Evolutionary conservation across 2,888 invertebrate species (phyloP).

Genomic region (Dysmachus trigonus): DNA sequence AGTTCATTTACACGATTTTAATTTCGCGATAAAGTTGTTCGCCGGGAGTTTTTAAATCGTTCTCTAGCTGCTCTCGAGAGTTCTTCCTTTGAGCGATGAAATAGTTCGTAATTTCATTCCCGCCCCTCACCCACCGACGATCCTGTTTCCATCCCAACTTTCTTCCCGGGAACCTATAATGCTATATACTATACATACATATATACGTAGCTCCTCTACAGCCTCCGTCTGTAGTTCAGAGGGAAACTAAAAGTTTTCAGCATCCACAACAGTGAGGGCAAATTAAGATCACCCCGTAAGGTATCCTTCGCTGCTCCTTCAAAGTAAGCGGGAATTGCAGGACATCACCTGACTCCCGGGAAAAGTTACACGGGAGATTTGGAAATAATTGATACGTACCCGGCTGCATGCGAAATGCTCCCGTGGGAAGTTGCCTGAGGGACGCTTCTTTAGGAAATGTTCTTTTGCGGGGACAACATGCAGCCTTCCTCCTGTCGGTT

Average conservation of each 20-base stretch:
- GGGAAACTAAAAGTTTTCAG: neutral
- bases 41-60: conserved; percentile 17
- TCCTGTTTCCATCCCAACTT: neutral
- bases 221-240: neutral
- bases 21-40: conserved; percentile 45
- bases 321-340: neutral
- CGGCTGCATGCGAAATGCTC: neutral
- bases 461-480: neutral
- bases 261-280: neutral
- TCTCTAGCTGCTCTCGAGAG: neutral
- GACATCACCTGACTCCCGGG: neutral
- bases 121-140: neutral
- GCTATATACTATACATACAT: no score
- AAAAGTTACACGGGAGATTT: neutral
- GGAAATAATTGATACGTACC: neutral
- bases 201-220: neutral
- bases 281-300: neutral
- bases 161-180: neutral
- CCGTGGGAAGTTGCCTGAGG: neutral
- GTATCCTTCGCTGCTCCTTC: neutral
- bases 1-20: conserved; percentile 43
- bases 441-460: neutral
- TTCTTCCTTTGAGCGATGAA: conserved; percentile 6
- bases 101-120: neutral
- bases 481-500: neutral